phyloP scores from a whole-genome alignment of 2,113 vertebrate species.

The Calyptommatus sinebrachiatus region DNA sequence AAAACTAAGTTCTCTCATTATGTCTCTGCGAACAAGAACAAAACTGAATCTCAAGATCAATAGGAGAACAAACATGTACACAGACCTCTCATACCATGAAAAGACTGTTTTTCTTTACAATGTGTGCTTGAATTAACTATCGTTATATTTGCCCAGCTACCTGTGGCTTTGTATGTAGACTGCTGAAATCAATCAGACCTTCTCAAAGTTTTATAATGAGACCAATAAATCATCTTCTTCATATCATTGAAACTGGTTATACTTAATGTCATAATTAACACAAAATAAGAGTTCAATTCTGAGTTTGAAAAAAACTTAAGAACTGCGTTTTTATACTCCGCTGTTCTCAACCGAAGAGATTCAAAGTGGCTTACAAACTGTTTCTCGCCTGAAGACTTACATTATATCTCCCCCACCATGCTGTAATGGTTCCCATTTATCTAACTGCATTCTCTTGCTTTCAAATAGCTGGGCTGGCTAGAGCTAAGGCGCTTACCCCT shows the following conservation, averaged over 20 bases:
- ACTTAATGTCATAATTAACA: conserved; percentile 51
- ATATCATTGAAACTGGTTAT: conserved; percentile 55
- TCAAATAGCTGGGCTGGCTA: too few relatives aligned
- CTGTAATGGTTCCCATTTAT: too few relatives aligned
- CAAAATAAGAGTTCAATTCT: conserved; percentile 43
- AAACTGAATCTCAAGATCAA: conserved; percentile 33
- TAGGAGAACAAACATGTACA: conserved; percentile 45
- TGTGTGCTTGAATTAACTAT: conserved; percentile 27
- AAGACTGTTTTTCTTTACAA: conserved; percentile 44
- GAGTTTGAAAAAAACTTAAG: conserved; percentile 1
- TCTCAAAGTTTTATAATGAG: conserved; percentile 51
- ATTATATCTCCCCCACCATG: too few relatives aligned
- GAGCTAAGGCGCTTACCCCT: too few relatives aligned
- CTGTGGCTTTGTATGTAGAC: conserved; percentile 27
- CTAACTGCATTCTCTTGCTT: too few relatives aligned
- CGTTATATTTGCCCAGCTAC: conserved; percentile 39
- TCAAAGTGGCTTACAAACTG: too few relatives aligned
- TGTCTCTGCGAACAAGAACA: neutral
- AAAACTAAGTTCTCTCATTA: conserved; percentile 46
- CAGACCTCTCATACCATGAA: conserved; percentile 54
- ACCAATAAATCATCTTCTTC: conserved; percentile 52
- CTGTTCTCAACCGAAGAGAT: too few relatives aligned
- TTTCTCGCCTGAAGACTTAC: too few relatives aligned
- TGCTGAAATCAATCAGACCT: conserved; percentile 50
- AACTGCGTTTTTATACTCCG: too few relatives aligned